phyloP scores from a whole-genome alignment of 2,888 invertebrate species.

The Calliphora vomitoria region DNA sequence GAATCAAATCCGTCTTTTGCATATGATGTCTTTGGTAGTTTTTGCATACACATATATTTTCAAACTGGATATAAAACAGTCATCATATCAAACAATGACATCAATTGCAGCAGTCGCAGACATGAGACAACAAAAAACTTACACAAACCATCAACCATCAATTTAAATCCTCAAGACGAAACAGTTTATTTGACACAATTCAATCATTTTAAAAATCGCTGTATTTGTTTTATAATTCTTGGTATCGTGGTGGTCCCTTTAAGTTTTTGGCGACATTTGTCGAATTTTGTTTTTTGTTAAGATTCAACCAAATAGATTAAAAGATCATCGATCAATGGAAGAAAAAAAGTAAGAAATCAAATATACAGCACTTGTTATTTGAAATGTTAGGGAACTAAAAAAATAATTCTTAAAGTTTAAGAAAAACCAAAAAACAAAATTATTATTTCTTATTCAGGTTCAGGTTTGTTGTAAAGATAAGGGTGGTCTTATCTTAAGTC shows the following conservation, averaged over 20 bases:
- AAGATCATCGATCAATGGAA: slow-evolving; percentile 68
- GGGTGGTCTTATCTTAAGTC: slow-evolving; percentile 58
- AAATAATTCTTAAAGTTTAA: not conserved
- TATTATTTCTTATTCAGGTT: slow-evolving; percentile 51
- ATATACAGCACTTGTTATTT: slow-evolving; percentile 45
- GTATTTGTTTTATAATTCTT: slow-evolving; percentile 58
- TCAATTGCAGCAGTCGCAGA: slow-evolving; percentile 58
- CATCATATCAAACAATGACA: slow-evolving; percentile 69
- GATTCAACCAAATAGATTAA: slow-evolving; percentile 71
- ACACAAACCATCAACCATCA: slow-evolving; percentile 46
- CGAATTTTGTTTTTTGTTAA: slow-evolving; percentile 33
- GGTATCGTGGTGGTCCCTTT: slow-evolving; percentile 66
- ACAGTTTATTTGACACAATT: slow-evolving; percentile 72
- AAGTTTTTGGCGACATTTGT: slow-evolving; percentile 69
- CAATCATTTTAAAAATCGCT: slow-evolving; percentile 65
- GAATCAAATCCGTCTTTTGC: slow-evolving; percentile 44
- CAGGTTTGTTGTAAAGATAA: slow-evolving; percentile 43
- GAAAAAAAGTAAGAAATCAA: not conserved
- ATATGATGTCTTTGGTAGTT: slow-evolving; percentile 42
- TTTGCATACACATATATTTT: not conserved
- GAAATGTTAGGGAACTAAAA: not conserved
- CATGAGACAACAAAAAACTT: not conserved
- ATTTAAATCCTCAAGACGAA: slow-evolving; percentile 58
- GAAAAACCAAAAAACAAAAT: slow-evolving; percentile 35
- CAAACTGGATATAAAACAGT: slow-evolving; percentile 65